Evolutionary conservation across 1,140 invertebrate species (phyloP).

Genomic region (Zaprionus vittiger): DNA sequence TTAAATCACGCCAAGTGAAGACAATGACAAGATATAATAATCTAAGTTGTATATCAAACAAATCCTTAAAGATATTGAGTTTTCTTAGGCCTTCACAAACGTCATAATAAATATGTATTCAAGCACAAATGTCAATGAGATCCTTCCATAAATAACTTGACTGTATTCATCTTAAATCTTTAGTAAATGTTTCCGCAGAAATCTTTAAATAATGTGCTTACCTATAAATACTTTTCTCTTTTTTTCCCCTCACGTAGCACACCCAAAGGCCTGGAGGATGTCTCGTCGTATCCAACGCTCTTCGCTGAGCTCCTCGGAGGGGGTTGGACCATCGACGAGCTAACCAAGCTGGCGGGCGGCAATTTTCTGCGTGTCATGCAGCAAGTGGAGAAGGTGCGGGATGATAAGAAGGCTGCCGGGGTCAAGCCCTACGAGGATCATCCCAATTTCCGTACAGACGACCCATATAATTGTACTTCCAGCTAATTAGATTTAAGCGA

Average conservation of each 20-base stretch:
- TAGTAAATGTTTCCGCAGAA: background rate
- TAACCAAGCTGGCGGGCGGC: constrained; percentile 94
- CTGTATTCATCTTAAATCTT: no score
- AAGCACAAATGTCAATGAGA: no score
- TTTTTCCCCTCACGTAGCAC: constrained; percentile 86
- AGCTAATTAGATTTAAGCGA: constrained; percentile 72
- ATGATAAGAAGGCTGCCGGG: constrained; percentile 74
- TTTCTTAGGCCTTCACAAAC: background rate
- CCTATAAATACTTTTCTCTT: background rate
- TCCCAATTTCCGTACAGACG: constrained; percentile 81
- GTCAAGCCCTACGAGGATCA: constrained; percentile 82
- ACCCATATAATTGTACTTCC: constrained; percentile 83
- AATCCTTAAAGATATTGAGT: background rate
- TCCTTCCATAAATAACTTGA: no score
- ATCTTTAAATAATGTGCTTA: background rate
- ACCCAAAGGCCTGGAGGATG: constrained; percentile 94
- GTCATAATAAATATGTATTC: no score
- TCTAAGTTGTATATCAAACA: background rate
- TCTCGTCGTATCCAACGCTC: constrained; percentile 94
- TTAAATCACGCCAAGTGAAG: background rate
- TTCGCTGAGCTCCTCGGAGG: constrained; percentile 92
- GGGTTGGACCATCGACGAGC: constrained; percentile 92
- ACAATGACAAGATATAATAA: no score
- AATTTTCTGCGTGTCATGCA: constrained; percentile 93
- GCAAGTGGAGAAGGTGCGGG: constrained; percentile 85